phyloP scores from a whole-genome alignment of 2,797 vertebrate genomes.

The Dicrostonyx torquatus region DNA sequence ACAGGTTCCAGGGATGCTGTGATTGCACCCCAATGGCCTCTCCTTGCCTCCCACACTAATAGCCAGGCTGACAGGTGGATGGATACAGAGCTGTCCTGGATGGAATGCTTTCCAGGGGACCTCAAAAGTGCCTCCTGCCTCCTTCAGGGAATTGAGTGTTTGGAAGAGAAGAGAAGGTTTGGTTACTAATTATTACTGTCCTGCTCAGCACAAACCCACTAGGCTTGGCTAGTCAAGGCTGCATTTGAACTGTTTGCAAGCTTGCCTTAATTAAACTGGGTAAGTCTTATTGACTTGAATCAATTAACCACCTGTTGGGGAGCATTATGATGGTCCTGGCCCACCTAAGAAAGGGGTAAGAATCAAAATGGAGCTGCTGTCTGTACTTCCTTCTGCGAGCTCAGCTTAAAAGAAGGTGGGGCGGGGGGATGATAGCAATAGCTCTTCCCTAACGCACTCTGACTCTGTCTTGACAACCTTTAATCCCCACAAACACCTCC shows the following conservation, averaged over 20 bases:
- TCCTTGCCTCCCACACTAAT: background rate
- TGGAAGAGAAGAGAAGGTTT: background rate
- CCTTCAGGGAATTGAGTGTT: background rate
- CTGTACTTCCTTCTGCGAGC: background rate
- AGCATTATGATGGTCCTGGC: background rate
- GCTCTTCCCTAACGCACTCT: slow-evolving; percentile 41
- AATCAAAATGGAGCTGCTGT: background rate
- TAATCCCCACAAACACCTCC: slow-evolving; percentile 61
- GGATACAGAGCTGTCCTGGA: background rate
- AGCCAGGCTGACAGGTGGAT: background rate
- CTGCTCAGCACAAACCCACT: background rate
- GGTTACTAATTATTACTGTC: background rate
- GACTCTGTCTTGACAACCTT: slow-evolving; percentile 52
- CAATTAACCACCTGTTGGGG: background rate
- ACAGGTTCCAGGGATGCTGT: background rate
- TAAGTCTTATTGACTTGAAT: slow-evolving; percentile 9
- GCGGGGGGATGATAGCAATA: slow-evolving; percentile 51
- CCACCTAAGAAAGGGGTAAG: background rate
- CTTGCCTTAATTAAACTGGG: slow-evolving; percentile 38
- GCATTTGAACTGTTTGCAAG: slow-evolving; percentile 27
- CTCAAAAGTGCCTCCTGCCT: background rate
- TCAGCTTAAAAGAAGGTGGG: slow-evolving; percentile 49
- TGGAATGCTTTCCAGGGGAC: background rate
- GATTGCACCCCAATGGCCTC: background rate
- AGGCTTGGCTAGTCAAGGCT: background rate